Evolutionary conservation across 2,888 invertebrate species (phyloP).

Genomic region (Taphrorychus bicolor): DNA sequence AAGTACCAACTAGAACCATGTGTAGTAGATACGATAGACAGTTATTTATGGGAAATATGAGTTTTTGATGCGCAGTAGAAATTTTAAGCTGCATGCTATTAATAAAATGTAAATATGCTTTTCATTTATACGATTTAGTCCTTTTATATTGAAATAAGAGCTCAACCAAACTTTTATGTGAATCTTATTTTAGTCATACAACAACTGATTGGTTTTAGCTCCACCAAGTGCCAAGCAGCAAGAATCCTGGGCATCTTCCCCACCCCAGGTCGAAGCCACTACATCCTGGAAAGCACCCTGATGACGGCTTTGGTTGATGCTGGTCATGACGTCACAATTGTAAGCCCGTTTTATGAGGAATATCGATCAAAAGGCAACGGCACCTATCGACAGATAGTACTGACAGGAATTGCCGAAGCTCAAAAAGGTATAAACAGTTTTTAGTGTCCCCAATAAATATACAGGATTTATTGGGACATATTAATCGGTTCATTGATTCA

Average conservation of each 20-base stretch:
- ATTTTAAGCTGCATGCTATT: too few species aligned
- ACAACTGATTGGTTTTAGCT: background rate
- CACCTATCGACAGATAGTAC: conserved; percentile 55
- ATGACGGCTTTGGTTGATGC: conserved; percentile 47
- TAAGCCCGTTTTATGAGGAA: conserved; percentile 50
- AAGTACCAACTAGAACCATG: too few species aligned
- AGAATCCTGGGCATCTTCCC: conserved; percentile 48
- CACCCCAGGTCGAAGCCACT: conserved; percentile 47
- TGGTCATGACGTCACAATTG: conserved; percentile 59
- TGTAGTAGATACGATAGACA: too few species aligned
- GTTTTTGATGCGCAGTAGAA: background rate
- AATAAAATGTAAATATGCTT: too few species aligned
- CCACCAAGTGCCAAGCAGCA: conserved; percentile 13
- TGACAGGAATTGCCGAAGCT: conserved; percentile 39
- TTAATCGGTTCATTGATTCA: too few species aligned
- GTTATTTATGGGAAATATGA: background rate
- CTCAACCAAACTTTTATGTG: too few species aligned
- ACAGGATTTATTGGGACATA: too few species aligned
- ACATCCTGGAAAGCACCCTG: conserved; percentile 46
- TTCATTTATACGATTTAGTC: too few species aligned
- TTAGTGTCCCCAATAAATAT: background rate
- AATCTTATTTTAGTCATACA: too few species aligned
- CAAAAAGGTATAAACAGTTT: conserved; percentile 30
- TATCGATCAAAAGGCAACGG: conserved; percentile 56
- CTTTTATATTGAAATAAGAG: too few species aligned